phyloP scores from a whole-genome alignment of 2,113 vertebrate genomes.

The Myodes glareolus region DNA sequence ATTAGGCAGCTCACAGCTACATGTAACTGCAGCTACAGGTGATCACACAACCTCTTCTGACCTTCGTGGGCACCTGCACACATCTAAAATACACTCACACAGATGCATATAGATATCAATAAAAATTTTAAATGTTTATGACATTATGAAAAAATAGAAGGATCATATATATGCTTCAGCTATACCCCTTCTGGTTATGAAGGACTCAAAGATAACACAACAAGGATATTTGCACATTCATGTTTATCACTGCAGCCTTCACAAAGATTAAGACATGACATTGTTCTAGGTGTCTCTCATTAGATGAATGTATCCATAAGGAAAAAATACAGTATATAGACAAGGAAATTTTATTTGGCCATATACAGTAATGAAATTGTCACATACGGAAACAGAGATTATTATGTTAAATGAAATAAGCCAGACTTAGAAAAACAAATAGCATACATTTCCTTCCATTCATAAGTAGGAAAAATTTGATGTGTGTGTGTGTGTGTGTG shows the following conservation, averaged over 20 bases:
- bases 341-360: background rate
- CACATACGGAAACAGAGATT: background rate
- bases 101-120: background rate
- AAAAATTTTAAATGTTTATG: background rate
- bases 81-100: background rate
- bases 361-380: background rate
- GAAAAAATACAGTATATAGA: background rate
- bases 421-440: background rate
- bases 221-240: background rate
- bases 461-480: background rate
- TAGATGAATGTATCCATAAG: background rate
- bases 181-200: background rate
- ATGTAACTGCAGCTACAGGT: background rate
- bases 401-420: background rate
- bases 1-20: background rate
- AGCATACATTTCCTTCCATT: background rate
- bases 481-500: background rate
- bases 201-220: background rate
- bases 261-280: background rate
- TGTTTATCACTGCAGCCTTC: background rate
- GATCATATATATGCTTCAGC: background rate
- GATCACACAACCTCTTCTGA: background rate
- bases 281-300: background rate
- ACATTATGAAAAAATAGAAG: background rate
- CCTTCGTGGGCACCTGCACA: background rate